phyloP scores from a whole-genome alignment of 1,140 invertebrate genomes.

The Cherax quadricarinatus region DNA sequence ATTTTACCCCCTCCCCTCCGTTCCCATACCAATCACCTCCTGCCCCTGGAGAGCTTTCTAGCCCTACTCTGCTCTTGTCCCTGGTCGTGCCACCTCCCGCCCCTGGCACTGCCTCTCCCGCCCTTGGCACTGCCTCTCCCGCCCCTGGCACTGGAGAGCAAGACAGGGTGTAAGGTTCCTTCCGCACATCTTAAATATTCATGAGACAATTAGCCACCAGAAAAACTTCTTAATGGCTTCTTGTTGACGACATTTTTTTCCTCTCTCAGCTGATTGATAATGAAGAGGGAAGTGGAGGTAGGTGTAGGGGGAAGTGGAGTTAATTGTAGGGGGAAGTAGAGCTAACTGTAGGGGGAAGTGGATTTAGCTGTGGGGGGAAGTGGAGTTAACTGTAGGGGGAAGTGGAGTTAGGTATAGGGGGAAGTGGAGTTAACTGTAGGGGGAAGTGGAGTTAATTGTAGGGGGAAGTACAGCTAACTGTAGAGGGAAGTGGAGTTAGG shows the following conservation, averaged over 20 bases:
- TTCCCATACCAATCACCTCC: too few relatives aligned
- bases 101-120: background rate
- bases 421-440: too few relatives aligned
- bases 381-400: too few relatives aligned
- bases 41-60: too few relatives aligned
- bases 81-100: background rate
- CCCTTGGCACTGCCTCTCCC: background rate
- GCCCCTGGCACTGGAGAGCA: background rate
- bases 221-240: conserved; percentile 67
- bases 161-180: background rate
- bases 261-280: conserved; percentile 36
- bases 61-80: too few relatives aligned
- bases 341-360: background rate
- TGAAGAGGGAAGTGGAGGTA: conserved; percentile 10
- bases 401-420: too few relatives aligned
- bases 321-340: background rate
- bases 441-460: too few relatives aligned
- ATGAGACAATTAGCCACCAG: conserved; percentile 59
- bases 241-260: conserved; percentile 55
- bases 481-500: too few relatives aligned
- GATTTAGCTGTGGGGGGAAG: background rate
- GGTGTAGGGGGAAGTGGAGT: background rate
- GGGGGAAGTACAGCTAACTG: too few relatives aligned
- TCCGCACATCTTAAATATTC: conserved; percentile 25
- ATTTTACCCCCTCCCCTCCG: too few relatives aligned